Evolutionary conservation across 2,888 invertebrate species (phyloP).

Genomic region (Cerceris rybyensis): DNA sequence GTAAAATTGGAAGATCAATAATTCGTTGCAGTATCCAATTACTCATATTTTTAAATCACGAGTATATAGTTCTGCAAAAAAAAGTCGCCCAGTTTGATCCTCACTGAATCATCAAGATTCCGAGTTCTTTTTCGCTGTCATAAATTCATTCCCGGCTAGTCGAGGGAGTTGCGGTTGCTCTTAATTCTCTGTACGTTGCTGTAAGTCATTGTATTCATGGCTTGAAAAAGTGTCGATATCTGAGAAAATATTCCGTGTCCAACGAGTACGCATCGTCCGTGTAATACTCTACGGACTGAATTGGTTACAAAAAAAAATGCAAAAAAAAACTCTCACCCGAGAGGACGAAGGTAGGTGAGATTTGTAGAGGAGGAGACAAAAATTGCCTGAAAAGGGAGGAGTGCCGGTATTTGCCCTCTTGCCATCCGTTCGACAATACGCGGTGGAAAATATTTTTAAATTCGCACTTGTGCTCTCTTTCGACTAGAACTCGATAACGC

Average conservation of each 20-base stretch:
- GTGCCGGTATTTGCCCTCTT: background rate
- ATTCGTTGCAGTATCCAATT: background rate
- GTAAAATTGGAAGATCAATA: too few species aligned
- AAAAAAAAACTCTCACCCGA: background rate
- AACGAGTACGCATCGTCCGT: background rate
- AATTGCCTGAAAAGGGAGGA: background rate
- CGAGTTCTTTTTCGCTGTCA: background rate
- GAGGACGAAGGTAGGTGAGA: background rate
- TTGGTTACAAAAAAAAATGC: background rate
- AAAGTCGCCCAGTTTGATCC: background rate
- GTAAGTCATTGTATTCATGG: background rate
- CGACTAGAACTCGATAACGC: slow-evolving; percentile 2
- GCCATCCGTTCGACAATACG: background rate
- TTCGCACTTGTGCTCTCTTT: background rate
- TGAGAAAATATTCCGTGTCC: background rate
- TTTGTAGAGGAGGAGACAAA: background rate
- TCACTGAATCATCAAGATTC: slow-evolving; percentile 12
- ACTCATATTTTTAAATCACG: background rate
- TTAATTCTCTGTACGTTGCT: background rate
- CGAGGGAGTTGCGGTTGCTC: slow-evolving; percentile 4
- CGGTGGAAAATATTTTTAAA: slow-evolving; percentile 29
- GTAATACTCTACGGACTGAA: background rate
- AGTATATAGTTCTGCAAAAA: too few species aligned
- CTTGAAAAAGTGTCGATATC: background rate
- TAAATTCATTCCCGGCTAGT: slow-evolving; percentile 12